Conservation (phyloP, 2,113 vertebrate species). For the Rana temporaria region DNA sequence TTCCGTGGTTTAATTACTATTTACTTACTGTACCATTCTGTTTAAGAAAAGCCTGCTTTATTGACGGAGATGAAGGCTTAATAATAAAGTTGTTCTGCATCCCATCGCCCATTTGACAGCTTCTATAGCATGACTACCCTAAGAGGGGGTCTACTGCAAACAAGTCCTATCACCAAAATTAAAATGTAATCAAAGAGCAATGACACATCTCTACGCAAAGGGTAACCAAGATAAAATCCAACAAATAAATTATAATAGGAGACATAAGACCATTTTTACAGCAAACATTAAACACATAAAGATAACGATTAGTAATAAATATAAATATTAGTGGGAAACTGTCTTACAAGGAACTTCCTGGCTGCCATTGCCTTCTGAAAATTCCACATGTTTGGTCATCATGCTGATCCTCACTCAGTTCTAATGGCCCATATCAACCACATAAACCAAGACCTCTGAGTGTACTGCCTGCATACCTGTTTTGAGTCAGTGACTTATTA, state of each 20-base stretch:
- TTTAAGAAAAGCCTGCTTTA: slow-evolving; percentile 22
- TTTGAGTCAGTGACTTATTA: no score
- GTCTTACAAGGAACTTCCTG: no score
- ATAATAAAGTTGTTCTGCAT: slow-evolving; percentile 34
- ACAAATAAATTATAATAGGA: neutral
- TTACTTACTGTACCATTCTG: slow-evolving; percentile 20
- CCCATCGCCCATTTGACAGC: slow-evolving; percentile 28
- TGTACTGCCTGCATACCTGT: no score
- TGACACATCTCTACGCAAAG: slow-evolving; percentile 20
- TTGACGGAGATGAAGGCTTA: slow-evolving; percentile 18
- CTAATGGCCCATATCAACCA: no score
- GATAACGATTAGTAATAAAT: neutral
- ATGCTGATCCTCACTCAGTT: no score
- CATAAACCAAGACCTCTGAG: no score
- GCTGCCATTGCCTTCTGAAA: no score
- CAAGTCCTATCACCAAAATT: slow-evolving; percentile 38
- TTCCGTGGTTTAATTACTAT: slow-evolving; percentile 26
- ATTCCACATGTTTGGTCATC: no score
- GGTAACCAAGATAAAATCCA: neutral
- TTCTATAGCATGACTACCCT: slow-evolving; percentile 33
- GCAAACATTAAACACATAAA: neutral
- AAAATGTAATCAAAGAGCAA: slow-evolving; percentile 40
- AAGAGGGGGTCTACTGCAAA: slow-evolving; percentile 26
- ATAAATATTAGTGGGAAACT: neutral
- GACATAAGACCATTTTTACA: slow-evolving; percentile 9